Evolutionary conservation across 2,113 vertebrate genomes (phyloP).

Genomic region (Emydura subglobosa): DNA sequence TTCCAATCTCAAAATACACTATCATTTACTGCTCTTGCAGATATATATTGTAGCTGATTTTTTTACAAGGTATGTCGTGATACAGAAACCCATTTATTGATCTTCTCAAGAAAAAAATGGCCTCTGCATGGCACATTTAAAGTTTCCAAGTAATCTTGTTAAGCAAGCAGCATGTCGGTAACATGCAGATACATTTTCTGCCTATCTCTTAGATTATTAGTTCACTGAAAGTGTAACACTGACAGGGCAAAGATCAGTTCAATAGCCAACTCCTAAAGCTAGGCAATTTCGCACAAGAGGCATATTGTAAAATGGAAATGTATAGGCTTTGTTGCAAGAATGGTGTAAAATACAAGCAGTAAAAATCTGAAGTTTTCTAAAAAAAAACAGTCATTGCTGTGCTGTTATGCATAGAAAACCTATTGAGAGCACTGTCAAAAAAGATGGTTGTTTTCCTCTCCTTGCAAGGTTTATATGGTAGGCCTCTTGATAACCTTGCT

Average conservation of each 20-base stretch:
- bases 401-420: constrained; percentile 24
- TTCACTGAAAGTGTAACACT: constrained; percentile 46
- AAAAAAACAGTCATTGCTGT: constrained; percentile 42
- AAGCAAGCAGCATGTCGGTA: constrained; percentile 48
- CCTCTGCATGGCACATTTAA: constrained; percentile 41
- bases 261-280: constrained; percentile 69
- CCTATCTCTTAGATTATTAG: no score
- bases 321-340: not conserved
- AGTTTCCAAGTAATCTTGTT: constrained; percentile 45
- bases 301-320: not conserved
- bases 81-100: constrained; percentile 1
- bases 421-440: constrained; percentile 33
- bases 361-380: constrained; percentile 45
- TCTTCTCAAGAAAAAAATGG: constrained; percentile 20
- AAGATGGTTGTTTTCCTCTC: constrained; percentile 34
- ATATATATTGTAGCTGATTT: not conserved
- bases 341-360: constrained; percentile 25
- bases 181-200: constrained; percentile 66
- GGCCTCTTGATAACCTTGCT: not conserved
- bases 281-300: constrained; percentile 45
- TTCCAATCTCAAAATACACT: not conserved
- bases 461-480: not conserved
- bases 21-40: not conserved
- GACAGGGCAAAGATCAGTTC: constrained; percentile 51
- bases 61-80: not conserved